Percentiles rank a stretch among this genome's conserved stretches.
phyloP scores from a whole-genome alignment of 1,140 invertebrate genomes.

The Anagrus nilaparvatae region DNA sequence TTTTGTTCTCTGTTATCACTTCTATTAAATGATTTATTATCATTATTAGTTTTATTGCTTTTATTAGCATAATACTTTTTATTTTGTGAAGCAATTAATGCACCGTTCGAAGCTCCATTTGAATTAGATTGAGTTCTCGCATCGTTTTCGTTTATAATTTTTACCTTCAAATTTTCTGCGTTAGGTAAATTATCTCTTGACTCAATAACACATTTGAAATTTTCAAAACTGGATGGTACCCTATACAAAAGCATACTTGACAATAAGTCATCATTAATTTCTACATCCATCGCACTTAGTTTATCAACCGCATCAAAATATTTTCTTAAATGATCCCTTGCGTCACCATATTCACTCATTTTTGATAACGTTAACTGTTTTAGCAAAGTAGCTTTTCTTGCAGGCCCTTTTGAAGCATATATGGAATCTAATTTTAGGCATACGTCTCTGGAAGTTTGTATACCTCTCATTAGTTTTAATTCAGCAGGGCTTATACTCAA shows the following conservation, averaged over 20 bases:
- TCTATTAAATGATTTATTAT: background rate
- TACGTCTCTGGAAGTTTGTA: background rate
- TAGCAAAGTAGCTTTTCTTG: background rate
- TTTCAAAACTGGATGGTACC: background rate
- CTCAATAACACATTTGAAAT: background rate
- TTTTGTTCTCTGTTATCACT: background rate
- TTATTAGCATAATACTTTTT: background rate
- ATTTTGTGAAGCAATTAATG: no score
- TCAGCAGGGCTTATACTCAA: conserved; percentile 15
- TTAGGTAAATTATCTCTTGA: background rate
- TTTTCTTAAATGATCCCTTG: background rate
- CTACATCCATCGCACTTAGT: background rate
- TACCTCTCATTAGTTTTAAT: conserved; percentile 11
- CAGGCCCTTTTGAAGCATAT: background rate
- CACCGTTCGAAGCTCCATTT: no score
- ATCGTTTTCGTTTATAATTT: background rate
- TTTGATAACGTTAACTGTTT: background rate
- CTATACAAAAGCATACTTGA: background rate
- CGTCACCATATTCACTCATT: background rate
- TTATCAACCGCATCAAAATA: background rate
- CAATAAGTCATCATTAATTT: background rate
- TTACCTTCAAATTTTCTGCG: background rate
- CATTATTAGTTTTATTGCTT: background rate
- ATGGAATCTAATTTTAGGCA: background rate
- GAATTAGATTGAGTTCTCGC: no score